Evolutionary conservation across 2,888 invertebrate genomes (phyloP).

Genomic region (Corbicula japonica): DNA sequence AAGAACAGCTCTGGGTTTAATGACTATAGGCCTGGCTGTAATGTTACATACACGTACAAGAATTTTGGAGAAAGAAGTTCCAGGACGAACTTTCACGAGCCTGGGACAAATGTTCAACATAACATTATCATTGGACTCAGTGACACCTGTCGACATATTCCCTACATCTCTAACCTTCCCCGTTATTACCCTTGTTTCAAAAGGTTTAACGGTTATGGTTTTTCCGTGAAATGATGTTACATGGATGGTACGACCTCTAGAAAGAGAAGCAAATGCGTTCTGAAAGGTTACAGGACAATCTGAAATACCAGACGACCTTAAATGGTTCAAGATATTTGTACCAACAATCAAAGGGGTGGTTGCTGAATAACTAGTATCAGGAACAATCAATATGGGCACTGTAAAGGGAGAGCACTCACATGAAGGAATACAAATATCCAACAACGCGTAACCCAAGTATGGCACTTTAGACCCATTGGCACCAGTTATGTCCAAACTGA

Average conservation of each 20-base stretch:
- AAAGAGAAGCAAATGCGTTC: background rate
- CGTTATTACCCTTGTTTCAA: background rate
- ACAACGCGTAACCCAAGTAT: background rate
- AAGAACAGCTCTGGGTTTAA: background rate
- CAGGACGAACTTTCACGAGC: background rate
- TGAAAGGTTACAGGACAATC: background rate
- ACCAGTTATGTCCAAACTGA: too few species aligned
- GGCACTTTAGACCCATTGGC: too few species aligned
- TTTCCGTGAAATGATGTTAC: background rate
- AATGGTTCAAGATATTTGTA: background rate
- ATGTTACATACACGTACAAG: constrained; percentile 7
- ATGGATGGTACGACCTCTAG: background rate
- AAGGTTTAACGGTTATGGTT: background rate
- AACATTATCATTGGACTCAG: background rate
- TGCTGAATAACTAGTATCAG: background rate
- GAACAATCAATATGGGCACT: background rate
- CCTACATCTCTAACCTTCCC: background rate
- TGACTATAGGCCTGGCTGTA: background rate
- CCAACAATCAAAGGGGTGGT: constrained; percentile 1
- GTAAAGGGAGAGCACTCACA: too few species aligned
- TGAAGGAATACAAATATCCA: constrained; percentile 10
- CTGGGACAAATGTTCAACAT: constrained; percentile 1
- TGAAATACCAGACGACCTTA: background rate
- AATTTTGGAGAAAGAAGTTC: background rate
- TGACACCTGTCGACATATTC: background rate